These are phyloP conservation scores for Ispidina lecontei DNA, from an alignment of 2,797 vertebrate genomes.

Conservation along the genomic window DNA sequence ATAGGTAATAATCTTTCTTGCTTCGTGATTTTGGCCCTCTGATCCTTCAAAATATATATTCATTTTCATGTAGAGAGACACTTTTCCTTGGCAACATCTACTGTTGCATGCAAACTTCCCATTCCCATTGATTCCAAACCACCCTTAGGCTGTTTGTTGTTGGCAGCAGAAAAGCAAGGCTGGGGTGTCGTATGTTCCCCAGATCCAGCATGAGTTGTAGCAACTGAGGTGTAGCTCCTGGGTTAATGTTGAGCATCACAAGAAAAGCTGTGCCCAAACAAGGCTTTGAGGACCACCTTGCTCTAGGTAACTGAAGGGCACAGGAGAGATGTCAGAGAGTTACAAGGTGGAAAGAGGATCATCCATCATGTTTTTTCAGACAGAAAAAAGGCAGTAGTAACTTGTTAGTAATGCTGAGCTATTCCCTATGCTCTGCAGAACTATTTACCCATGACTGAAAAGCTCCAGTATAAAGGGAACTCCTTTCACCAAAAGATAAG, in stretches of 20 bases:
- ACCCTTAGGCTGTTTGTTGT: fast-evolving
- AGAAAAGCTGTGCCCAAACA: background rate
- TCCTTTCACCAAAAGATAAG: background rate
- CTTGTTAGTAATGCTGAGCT: background rate
- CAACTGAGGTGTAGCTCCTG: background rate
- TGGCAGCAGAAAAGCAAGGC: background rate
- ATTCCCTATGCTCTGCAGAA: background rate
- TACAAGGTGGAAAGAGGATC: background rate
- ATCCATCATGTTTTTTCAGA: fast-evolving
- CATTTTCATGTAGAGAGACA: background rate
- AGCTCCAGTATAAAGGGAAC: background rate
- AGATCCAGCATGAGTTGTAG: background rate
- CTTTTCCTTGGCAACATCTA: background rate
- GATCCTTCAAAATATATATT: background rate
- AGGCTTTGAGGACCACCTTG: background rate
- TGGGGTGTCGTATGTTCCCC: fast-evolving
- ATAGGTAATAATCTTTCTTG: background rate
- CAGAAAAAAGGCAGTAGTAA: background rate
- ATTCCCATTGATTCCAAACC: background rate
- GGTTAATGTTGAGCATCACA: background rate
- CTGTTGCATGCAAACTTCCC: background rate
- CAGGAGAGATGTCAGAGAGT: background rate
- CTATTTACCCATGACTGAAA: background rate
- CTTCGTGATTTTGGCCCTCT: background rate
- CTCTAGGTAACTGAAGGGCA: background rate